These are phyloP conservation scores for Trissolcus japonicus DNA, from an alignment of 2,888 invertebrate genomes.

Conservation along the genomic window DNA sequence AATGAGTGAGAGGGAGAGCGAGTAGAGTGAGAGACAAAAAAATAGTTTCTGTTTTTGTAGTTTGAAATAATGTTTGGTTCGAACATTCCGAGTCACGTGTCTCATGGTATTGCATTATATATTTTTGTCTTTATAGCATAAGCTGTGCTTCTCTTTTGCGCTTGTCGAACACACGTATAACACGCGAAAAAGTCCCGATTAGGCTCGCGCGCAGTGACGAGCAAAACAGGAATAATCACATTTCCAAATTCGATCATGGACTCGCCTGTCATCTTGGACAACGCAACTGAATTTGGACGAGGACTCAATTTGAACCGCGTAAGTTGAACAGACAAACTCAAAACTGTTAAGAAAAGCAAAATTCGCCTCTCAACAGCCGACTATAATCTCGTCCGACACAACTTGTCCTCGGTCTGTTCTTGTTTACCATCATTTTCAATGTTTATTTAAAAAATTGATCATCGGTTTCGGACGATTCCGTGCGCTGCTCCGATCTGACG, in stretches of 20 bases:
- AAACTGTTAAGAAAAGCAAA: not conserved
- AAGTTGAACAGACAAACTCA: conserved; percentile 69
- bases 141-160: conserved; percentile 57
- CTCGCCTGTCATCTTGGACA: conserved; percentile 81
- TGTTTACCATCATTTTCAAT: no score
- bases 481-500: no score
- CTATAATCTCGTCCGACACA: no score
- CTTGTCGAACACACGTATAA: conserved; percentile 52
- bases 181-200: conserved; percentile 46
- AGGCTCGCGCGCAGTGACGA: conserved; percentile 45
- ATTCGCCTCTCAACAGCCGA: no score
- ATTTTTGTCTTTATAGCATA: conserved; percentile 51
- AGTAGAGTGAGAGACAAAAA: not conserved
- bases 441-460: no score
- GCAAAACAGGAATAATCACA: conserved; percentile 59
- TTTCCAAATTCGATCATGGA: conserved; percentile 76
- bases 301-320: conserved; percentile 77
- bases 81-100: not conserved
- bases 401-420: no score
- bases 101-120: conserved; percentile 32
- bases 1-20: not conserved
- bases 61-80: not conserved
- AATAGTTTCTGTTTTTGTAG: no score
- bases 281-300: conserved; percentile 79
- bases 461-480: no score